These are phyloP conservation scores for Tadarida brasiliensis DNA, from an alignment of 2,797 vertebrate genomes.

Conservation along the genomic window DNA sequence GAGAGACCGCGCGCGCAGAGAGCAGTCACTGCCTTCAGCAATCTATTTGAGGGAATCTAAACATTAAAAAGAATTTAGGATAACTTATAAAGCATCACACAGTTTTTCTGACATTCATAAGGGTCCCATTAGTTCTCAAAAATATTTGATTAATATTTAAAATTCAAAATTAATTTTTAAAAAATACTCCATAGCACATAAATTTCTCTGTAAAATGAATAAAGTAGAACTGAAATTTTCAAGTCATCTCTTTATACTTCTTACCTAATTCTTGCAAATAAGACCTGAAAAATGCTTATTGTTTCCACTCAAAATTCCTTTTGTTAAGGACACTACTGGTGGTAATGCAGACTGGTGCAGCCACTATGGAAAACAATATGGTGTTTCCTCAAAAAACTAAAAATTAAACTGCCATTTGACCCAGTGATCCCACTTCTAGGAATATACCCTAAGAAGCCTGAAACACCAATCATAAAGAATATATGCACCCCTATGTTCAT, in stretches of 20 bases:
- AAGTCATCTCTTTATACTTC: conserved; percentile 8
- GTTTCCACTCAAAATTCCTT: background rate
- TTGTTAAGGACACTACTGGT: background rate
- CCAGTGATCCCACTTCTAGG: too few species aligned
- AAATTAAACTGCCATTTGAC: too few species aligned
- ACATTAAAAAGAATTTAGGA: conserved; percentile 45
- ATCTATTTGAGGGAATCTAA: conserved; percentile 3
- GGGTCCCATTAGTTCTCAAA: background rate
- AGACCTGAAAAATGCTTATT: background rate
- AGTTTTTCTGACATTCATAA: conserved; percentile 23
- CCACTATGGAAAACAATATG: too few species aligned
- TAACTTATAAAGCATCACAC: background rate
- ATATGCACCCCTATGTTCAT: too few species aligned
- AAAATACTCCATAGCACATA: background rate
- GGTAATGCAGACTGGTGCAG: too few species aligned
- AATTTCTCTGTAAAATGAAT: conserved; percentile 41
- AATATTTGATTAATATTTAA: conserved; percentile 59
- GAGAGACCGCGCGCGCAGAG: background rate
- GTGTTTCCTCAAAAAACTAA: too few species aligned
- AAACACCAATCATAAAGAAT: too few species aligned
- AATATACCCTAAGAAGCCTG: too few species aligned
- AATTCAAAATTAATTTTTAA: conserved; percentile 62
- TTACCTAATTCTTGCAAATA: background rate
- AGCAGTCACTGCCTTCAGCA: background rate
- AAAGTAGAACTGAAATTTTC: conserved; percentile 5